phyloP scores from a whole-genome alignment of 2,113 vertebrate genomes.

The Protomyctophum bolini region DNA sequence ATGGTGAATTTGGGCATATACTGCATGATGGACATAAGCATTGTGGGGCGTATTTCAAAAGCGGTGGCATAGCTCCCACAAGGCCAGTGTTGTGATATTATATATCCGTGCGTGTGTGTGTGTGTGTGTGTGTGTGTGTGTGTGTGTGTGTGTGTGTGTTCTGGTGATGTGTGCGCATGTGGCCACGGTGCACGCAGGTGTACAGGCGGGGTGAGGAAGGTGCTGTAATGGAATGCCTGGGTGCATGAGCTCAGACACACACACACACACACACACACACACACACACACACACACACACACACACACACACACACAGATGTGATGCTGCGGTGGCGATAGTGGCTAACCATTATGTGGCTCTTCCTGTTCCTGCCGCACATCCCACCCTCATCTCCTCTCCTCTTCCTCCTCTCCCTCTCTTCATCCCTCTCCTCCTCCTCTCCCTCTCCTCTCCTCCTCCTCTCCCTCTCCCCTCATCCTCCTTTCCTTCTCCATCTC shows the following conservation, averaged over 20 bases:
- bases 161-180: not conserved
- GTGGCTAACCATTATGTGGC: slow-evolving; percentile 55
- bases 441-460: not conserved
- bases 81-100: not conserved
- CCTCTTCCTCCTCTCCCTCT: slow-evolving; percentile 1
- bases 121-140: slow-evolving; percentile 15
- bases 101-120: not conserved
- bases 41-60: not conserved
- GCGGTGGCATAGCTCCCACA: not conserved
- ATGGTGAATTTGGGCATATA: no score
- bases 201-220: slow-evolving; percentile 1
- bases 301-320: slow-evolving; percentile 54
- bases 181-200: no score
- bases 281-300: slow-evolving; percentile 39
- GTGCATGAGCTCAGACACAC: slow-evolving; percentile 32
- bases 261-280: slow-evolving; percentile 43
- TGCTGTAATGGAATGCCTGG: slow-evolving; percentile 30
- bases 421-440: not conserved
- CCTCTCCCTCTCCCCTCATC: slow-evolving; percentile 1
- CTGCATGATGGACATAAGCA: not conserved
- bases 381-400: not conserved
- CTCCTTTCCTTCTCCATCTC: not conserved
- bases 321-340: slow-evolving; percentile 46
- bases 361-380: not conserved
- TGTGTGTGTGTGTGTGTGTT: not conserved